phyloP scores from a whole-genome alignment of 2,797 vertebrate genomes.

The Hippoglossus hippoglossus region DNA sequence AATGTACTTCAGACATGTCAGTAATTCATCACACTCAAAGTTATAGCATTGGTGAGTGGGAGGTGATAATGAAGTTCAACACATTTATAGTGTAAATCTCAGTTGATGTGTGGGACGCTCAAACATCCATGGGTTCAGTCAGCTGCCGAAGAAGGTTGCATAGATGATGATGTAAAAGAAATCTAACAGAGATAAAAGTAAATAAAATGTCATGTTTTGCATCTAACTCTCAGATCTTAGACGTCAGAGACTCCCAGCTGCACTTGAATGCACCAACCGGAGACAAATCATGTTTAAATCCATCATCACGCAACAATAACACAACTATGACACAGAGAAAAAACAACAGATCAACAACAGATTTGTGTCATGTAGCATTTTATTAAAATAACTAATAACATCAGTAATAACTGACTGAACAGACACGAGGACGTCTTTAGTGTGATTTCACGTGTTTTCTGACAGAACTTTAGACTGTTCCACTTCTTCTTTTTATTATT shows the following conservation, averaged over 20 bases:
- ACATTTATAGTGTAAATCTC: slow-evolving; percentile 15
- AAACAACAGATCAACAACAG: too few species aligned
- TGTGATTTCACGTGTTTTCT: too few species aligned
- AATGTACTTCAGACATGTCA: slow-evolving; percentile 9
- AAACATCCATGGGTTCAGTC: not conserved
- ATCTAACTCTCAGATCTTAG: not conserved
- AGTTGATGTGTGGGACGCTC: not conserved
- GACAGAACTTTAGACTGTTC: not conserved
- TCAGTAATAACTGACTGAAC: too few species aligned
- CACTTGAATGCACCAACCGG: not conserved
- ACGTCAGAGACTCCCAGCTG: not conserved
- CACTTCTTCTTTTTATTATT: not conserved
- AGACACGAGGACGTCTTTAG: too few species aligned
- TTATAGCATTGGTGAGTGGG: slow-evolving; percentile 6
- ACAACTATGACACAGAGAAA: too few species aligned
- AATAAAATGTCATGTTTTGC: not conserved
- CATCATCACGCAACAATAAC: too few species aligned
- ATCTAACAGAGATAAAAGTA: not conserved
- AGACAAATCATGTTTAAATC: too few species aligned
- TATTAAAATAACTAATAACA: too few species aligned
- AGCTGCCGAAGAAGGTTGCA: not conserved
- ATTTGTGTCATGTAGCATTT: too few species aligned
- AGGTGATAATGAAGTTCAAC: slow-evolving; percentile 6
- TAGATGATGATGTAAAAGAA: not conserved
- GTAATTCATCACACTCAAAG: slow-evolving; percentile 34